Percentiles rank a stretch among this genome's conserved stretches.
These are phyloP conservation scores for Hesperia comma DNA, from an alignment of 2,888 invertebrate species.

Conservation along the genomic window DNA sequence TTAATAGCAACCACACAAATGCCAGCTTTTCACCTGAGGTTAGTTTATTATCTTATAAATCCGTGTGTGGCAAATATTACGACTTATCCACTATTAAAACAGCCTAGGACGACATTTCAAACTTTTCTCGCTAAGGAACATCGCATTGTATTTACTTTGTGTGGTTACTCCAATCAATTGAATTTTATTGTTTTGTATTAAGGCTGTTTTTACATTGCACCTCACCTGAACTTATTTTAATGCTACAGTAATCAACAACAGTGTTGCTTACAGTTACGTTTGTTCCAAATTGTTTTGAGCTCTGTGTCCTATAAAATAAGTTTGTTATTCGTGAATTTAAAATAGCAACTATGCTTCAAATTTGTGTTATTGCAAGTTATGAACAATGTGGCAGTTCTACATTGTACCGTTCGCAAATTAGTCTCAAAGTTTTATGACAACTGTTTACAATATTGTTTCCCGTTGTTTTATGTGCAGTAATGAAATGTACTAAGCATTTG, in stretches of 20 bases:
- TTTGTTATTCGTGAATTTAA: neutral
- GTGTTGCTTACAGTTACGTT: constrained; percentile 23
- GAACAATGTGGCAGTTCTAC: constrained; percentile 29
- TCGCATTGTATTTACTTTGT: constrained; percentile 3
- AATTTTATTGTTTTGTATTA: constrained; percentile 7
- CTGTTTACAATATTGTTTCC: constrained; percentile 34
- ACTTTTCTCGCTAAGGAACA: neutral
- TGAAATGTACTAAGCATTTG: constrained; percentile 12
- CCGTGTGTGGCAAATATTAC: neutral
- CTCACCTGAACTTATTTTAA: constrained; percentile 25
- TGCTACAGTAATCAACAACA: constrained; percentile 33
- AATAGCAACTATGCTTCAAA: constrained; percentile 21
- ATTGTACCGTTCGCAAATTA: constrained; percentile 35
- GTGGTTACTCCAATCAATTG: neutral
- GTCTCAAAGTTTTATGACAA: constrained; percentile 32
- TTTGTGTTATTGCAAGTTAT: constrained; percentile 34
- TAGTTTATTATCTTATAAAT: neutral
- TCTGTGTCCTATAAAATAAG: constrained; percentile 1
- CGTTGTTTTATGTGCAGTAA: constrained; percentile 24
- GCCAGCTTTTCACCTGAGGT: too few species aligned
- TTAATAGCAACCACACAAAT: too few species aligned
- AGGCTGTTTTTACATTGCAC: constrained; percentile 11
- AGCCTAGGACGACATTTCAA: neutral
- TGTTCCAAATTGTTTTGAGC: constrained; percentile 5
- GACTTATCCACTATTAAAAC: neutral